Evolutionary conservation across 1,140 invertebrate genomes (phyloP).

Genomic region (Ruditapes philippinarum): DNA sequence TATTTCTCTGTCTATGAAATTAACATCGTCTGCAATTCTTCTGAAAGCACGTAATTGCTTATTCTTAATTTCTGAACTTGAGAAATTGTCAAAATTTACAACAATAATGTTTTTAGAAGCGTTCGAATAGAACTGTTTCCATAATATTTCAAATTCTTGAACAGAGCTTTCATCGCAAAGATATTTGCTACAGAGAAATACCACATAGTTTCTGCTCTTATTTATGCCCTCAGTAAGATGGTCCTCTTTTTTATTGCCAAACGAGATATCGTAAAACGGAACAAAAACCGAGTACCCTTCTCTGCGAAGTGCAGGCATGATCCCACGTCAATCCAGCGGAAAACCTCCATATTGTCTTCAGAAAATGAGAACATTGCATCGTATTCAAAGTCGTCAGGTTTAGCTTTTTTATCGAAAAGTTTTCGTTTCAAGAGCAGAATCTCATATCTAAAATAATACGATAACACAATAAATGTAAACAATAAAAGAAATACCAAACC

Average conservation of each 20-base stretch:
- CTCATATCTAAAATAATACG: neutral
- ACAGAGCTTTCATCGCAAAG: neutral
- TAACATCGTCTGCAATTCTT: neutral
- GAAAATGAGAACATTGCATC: conserved; percentile 18
- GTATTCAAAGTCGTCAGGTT: neutral
- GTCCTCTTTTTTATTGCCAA: neutral
- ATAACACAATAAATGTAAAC: neutral
- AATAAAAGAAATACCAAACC: neutral
- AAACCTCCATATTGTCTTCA: conserved; percentile 3
- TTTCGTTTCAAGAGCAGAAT: conserved; percentile 12
- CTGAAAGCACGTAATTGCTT: neutral
- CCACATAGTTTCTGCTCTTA: conserved; percentile 10
- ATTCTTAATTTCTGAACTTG: neutral
- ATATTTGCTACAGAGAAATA: neutral
- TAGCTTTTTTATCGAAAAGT: neutral
- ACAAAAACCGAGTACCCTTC: conserved; percentile 7
- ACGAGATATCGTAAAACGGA: neutral
- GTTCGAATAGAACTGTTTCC: neutral
- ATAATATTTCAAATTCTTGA: conserved; percentile 20
- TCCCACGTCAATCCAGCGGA: neutral
- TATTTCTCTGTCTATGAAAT: conserved; percentile 2
- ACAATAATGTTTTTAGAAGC: neutral
- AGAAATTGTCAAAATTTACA: conserved; percentile 6
- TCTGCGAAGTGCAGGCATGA: neutral
- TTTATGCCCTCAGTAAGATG: neutral